These are phyloP conservation scores for Chaetodon auriga DNA, from an alignment of 2,113 vertebrate genomes.

Conservation along the genomic window DNA sequence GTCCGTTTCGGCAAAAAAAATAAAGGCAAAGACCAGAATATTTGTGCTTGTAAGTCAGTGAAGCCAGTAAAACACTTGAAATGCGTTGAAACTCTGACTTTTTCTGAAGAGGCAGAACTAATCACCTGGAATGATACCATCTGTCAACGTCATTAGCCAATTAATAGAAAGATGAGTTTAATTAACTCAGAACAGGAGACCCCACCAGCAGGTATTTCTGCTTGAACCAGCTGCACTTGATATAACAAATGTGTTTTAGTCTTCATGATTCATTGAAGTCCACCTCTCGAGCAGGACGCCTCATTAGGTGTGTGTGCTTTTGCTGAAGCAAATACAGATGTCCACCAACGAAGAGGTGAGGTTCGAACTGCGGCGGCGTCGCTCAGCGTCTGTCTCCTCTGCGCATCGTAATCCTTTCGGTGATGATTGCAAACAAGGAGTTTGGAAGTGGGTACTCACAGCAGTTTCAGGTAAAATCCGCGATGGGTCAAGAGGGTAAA, in stretches of 20 bases:
- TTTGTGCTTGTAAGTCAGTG: too few species aligned
- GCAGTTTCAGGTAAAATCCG: constrained; percentile 74
- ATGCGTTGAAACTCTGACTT: too few species aligned
- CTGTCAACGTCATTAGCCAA: constrained; percentile 45
- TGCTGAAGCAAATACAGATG: constrained; percentile 53
- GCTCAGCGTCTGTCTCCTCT: constrained; percentile 19
- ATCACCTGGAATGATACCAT: constrained; percentile 44
- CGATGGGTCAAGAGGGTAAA: constrained; percentile 58
- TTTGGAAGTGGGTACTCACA: constrained; percentile 64
- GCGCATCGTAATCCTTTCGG: constrained; percentile 21
- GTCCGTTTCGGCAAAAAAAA: not conserved
- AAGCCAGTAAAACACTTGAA: not conserved
- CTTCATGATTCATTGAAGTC: constrained; percentile 41
- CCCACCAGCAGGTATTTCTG: constrained; percentile 29
- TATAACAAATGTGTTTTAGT: constrained; percentile 34
- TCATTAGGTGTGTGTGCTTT: constrained; percentile 48
- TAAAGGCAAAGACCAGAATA: too few species aligned
- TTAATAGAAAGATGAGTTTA: constrained; percentile 55
- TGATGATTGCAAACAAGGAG: constrained; percentile 7
- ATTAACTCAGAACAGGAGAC: constrained; percentile 46
- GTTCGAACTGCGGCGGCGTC: constrained; percentile 18
- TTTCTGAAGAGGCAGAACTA: not conserved
- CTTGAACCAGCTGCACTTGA: constrained; percentile 43
- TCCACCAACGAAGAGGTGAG: constrained; percentile 29
- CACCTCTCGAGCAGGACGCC: constrained; percentile 23